Percentiles rank a stretch among this genome's conserved stretches.
These are phyloP conservation scores for Turritopsis dohrnii DNA, from an alignment of 30 jellyfish, hydroid and myxozoan species.

Conservation along the genomic window DNA sequence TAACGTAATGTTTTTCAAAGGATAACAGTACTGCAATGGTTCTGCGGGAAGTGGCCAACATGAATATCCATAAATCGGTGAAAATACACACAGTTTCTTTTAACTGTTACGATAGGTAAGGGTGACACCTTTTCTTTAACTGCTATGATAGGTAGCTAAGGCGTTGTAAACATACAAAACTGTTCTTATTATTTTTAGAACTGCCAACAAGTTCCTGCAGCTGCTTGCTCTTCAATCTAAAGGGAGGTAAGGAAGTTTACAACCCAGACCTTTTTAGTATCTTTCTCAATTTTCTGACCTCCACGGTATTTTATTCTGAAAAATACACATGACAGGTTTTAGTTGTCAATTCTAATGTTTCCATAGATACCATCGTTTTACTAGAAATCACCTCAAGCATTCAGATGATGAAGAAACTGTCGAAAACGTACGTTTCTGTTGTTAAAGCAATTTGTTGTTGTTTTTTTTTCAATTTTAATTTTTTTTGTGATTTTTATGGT, in stretches of 20 bases:
- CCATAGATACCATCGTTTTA: slow-evolving; percentile 53
- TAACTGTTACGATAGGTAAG: slow-evolving; percentile 64
- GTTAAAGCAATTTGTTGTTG: not conserved
- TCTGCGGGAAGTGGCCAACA: slow-evolving; percentile 46
- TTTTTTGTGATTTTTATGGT: too few relatives aligned
- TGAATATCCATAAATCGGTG: slow-evolving; percentile 16
- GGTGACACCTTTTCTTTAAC: not conserved
- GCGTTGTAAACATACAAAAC: not conserved
- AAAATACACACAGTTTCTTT: slow-evolving; percentile 73
- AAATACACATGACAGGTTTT: too few relatives aligned
- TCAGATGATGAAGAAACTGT: slow-evolving; percentile 32
- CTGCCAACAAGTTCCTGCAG: slow-evolving; percentile 56
- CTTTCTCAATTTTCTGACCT: too few relatives aligned
- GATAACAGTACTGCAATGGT: slow-evolving; percentile 68
- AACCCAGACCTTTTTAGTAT: too few relatives aligned
- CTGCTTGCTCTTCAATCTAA: slow-evolving; percentile 51
- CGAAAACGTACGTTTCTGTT: slow-evolving; percentile 2
- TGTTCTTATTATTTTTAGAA: slow-evolving; percentile 17
- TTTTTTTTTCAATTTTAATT: not conserved
- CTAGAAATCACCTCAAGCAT: slow-evolving; percentile 27
- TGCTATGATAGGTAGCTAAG: too few relatives aligned
- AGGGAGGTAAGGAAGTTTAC: slow-evolving; percentile 54
- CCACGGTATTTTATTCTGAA: too few relatives aligned
- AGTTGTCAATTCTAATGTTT: too few relatives aligned
- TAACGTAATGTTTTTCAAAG: slow-evolving; percentile 18